Base-by-base conservation (phyloP, 2,797 vertebrate genomes). In the Ptychobarbus kaznakovi region DNA sequence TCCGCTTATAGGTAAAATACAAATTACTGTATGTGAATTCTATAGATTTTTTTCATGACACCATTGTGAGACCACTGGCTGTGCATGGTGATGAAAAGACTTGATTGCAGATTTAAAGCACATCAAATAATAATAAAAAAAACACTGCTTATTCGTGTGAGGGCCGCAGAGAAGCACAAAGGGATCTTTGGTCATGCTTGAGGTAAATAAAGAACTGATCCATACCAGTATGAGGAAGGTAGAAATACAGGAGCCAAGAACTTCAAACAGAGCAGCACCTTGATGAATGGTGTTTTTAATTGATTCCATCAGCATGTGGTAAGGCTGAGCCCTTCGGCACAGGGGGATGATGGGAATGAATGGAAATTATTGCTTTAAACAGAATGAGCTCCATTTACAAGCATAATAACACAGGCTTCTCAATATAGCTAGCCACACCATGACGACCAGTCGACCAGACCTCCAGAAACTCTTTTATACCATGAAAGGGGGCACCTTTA, bases 271-370 rank as follows among this genome's bases (percentile, higher is more conserved):
- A 88, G 8, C 25, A 89, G 88, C 82, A 76, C 79, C 87, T 90
- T 93, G 93, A 93, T 86, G 87, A 92, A 93, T 92, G 91, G 90
- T 87, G 90, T 90, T 91, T 95, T 93, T 92, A 94, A 94, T 94
- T 92, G 92, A 93, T 90, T 94, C 84, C 87, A 88, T 87, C 88
- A 85, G 83, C 53, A 82, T 90, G 92, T 89, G 92, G 92, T 87
- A 28, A 83, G 70, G 72, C 69, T 80, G 35, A 87, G 88, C 90
- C 89, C 89, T 88, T 93, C 91, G 88, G 88, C 87, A 89, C 87
- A 90, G 86, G 90, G 90, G 84, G 49, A 85, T 70, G 90, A 91
- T 88, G 87, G 89, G 92, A 92, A 92, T 87, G 87, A 91, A 92
- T 86, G 63, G 87, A 81, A 90, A 89, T 69, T 87, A 93, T 93